phyloP scores from a whole-genome alignment of 1,140 invertebrate genomes.

The Drosophila bifasciata region DNA sequence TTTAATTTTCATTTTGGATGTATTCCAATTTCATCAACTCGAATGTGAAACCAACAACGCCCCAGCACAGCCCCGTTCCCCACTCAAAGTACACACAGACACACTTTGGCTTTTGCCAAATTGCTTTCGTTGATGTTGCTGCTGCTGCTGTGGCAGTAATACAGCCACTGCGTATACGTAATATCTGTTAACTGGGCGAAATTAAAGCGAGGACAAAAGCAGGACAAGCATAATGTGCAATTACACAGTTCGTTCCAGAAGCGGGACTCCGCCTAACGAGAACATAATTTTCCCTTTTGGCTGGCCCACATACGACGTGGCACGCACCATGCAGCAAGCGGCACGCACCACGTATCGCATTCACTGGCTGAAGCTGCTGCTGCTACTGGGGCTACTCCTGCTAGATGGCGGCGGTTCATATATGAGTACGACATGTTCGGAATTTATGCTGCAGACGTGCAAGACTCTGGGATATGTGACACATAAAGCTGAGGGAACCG shows the following conservation, averaged over 20 bases:
- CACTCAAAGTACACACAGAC: neutral
- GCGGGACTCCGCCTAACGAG: slow-evolving; percentile 35
- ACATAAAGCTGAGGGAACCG: no score
- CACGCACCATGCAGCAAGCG: slow-evolving; percentile 27
- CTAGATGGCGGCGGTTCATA: slow-evolving; percentile 47
- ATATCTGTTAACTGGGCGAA: slow-evolving; percentile 69
- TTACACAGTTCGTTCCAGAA: slow-evolving; percentile 54
- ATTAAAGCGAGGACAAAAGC: slow-evolving; percentile 57
- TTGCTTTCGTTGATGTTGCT: slow-evolving; percentile 44
- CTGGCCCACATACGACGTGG: slow-evolving; percentile 48
- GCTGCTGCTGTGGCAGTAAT: neutral
- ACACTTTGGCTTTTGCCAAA: slow-evolving; percentile 48
- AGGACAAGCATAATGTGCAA: slow-evolving; percentile 57
- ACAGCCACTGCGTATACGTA: slow-evolving; percentile 49
- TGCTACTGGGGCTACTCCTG: neutral
- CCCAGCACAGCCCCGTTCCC: neutral
- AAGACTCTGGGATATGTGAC: slow-evolving; percentile 13
- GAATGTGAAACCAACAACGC: slow-evolving; percentile 32
- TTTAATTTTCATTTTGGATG: slow-evolving; percentile 74
- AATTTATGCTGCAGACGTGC: slow-evolving; percentile 59
- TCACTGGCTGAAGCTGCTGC: slow-evolving; percentile 7
- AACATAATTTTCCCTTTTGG: slow-evolving; percentile 50
- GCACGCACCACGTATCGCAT: slow-evolving; percentile 28
- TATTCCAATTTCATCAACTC: slow-evolving; percentile 76
- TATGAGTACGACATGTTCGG: slow-evolving; percentile 57